Conservation (phyloP, 1,140 invertebrate species). For the Drosophila quadrilineata region DNA sequence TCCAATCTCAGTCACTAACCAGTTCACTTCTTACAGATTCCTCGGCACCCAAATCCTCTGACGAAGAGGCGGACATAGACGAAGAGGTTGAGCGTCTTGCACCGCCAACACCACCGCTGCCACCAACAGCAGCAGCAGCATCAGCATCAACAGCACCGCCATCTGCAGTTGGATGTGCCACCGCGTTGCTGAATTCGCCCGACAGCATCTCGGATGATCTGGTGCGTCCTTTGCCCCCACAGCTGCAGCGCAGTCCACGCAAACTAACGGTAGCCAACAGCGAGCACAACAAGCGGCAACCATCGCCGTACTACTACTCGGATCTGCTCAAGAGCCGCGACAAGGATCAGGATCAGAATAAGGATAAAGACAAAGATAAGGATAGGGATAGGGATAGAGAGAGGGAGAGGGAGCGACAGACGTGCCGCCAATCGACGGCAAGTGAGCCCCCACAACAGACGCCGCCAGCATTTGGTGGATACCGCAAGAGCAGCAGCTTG, state of each 20-base stretch:
- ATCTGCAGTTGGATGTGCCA: slow-evolving; percentile 6
- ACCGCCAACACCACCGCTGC: background rate
- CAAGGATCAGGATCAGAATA: slow-evolving; percentile 25
- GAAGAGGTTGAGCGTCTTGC: slow-evolving; percentile 54
- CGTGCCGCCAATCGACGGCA: slow-evolving; percentile 71
- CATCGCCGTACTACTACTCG: slow-evolving; percentile 90
- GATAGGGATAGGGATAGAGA: slow-evolving; percentile 16
- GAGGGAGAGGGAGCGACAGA: slow-evolving; percentile 5
- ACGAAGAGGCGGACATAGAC: slow-evolving; percentile 74
- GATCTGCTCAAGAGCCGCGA: slow-evolving; percentile 85
- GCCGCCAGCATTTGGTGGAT: slow-evolving; percentile 35
- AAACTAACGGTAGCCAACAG: slow-evolving; percentile 54
- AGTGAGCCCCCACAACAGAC: slow-evolving; percentile 69
- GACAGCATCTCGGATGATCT: slow-evolving; percentile 82
- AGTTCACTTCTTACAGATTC: slow-evolving; percentile 49
- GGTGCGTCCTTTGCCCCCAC: slow-evolving; percentile 69
- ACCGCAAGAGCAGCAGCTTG: slow-evolving; percentile 85
- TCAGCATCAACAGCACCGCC: background rate
- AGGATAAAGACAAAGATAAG: slow-evolving; percentile 22
- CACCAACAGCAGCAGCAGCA: slow-evolving; percentile 56
- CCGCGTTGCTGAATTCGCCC: slow-evolving; percentile 80
- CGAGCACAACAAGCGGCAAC: slow-evolving; percentile 84
- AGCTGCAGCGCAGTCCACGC: slow-evolving; percentile 73
- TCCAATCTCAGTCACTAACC: background rate
- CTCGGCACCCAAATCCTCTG: slow-evolving; percentile 78